Conservation (phyloP, 1,140 invertebrate genomes). For the Pseudomyrmex sp. region DNA sequence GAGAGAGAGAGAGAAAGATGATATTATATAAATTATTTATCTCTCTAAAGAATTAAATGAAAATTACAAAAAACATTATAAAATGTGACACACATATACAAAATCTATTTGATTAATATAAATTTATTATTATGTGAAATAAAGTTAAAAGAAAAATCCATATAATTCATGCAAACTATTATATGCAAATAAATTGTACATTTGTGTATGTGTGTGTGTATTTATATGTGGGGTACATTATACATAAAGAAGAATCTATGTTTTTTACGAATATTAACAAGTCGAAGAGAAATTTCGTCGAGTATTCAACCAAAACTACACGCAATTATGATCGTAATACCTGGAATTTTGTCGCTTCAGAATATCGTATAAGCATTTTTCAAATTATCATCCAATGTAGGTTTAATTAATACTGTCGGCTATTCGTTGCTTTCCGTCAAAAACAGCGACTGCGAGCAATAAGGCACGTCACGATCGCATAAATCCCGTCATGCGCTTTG, state of each 20-base stretch:
- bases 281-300: slow-evolving; percentile 11
- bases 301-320: slow-evolving; percentile 15
- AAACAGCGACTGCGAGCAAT: slow-evolving; percentile 38
- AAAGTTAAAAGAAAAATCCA: slow-evolving; percentile 6
- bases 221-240: not conserved
- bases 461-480: slow-evolving; percentile 36
- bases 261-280: slow-evolving; percentile 14
- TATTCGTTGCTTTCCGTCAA: slow-evolving; percentile 30
- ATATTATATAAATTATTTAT: not conserved
- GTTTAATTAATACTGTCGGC: slow-evolving; percentile 50
- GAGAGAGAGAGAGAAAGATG: not conserved
- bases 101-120: slow-evolving; percentile 19
- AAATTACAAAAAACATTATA: slow-evolving; percentile 17
- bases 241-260: no score
- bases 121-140: slow-evolving; percentile 28
- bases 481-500: slow-evolving; percentile 22
- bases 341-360: slow-evolving; percentile 26
- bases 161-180: slow-evolving; percentile 11
- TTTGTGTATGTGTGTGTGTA: not conserved
- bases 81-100: slow-evolving; percentile 5
- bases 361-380: slow-evolving; percentile 34
- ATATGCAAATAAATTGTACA: not conserved
- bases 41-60: not conserved
- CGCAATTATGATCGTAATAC: slow-evolving; percentile 37
- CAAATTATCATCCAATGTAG: slow-evolving; percentile 32